These are phyloP conservation scores for Hylaea fasciaria DNA, from an alignment of 2,888 invertebrate genomes.

Conservation along the genomic window DNA sequence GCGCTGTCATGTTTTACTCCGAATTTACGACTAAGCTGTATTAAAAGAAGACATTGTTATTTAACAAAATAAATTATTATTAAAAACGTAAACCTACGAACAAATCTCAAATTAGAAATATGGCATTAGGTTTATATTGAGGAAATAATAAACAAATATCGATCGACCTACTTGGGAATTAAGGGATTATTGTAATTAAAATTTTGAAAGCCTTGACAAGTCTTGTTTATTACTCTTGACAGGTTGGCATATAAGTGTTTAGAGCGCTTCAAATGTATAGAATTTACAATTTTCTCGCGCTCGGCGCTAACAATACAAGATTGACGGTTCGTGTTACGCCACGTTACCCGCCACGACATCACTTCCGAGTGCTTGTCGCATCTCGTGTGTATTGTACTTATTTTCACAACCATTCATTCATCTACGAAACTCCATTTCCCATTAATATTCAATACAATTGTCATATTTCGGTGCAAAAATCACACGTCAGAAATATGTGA, in stretches of 20 bases:
- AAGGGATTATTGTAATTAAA: too few relatives aligned
- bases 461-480: background rate
- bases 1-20: background rate
- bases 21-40: background rate
- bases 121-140: too few relatives aligned
- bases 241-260: conserved; percentile 2
- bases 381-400: conserved; percentile 31
- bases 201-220: background rate
- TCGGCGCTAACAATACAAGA: conserved; percentile 46
- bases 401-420: conserved; percentile 29
- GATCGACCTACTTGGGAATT: too few relatives aligned
- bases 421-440: conserved; percentile 1
- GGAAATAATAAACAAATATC: too few relatives aligned
- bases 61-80: too few relatives aligned
- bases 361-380: conserved; percentile 44
- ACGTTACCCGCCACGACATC: conserved; percentile 44
- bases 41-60: too few relatives aligned
- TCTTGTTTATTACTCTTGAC: background rate
- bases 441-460: background rate
- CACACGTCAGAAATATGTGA: background rate
- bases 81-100: too few relatives aligned
- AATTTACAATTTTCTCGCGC: conserved; percentile 36
- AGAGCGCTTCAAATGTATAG: conserved; percentile 10
- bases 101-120: too few relatives aligned
- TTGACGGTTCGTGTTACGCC: conserved; percentile 50